phyloP scores from a whole-genome alignment of 2,888 invertebrate species.

The Acanthacorydalis orientalis region DNA sequence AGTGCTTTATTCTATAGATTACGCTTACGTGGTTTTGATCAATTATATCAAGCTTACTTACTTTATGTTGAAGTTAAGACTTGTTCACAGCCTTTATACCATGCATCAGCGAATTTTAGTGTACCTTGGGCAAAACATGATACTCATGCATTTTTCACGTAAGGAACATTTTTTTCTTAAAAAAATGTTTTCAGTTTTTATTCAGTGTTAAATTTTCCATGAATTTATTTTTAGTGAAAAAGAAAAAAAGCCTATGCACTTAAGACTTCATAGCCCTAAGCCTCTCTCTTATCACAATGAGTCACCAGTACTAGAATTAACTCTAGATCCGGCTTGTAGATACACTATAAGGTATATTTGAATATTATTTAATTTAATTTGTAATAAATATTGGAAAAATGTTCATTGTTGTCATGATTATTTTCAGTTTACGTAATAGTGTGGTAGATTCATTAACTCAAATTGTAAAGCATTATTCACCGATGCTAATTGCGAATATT shows the following conservation, averaged over 20 bases:
- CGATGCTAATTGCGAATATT: constrained; percentile 46
- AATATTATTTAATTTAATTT: not conserved
- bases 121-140: constrained; percentile 51
- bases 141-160: constrained; percentile 41
- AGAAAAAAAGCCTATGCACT: constrained; percentile 32
- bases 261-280: constrained; percentile 37
- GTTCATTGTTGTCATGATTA: constrained; percentile 1
- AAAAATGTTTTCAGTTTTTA: not conserved
- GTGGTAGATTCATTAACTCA: constrained; percentile 42
- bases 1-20: constrained; percentile 43
- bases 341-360: constrained; percentile 41
- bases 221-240: constrained; percentile 13
- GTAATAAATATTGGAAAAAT: not conserved
- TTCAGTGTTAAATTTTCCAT: constrained; percentile 1
- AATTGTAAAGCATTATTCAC: constrained; percentile 45
- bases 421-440: constrained; percentile 35
- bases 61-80: constrained; percentile 37
- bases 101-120: constrained; percentile 40
- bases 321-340: constrained; percentile 54
- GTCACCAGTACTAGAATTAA: constrained; percentile 37
- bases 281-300: constrained; percentile 27
- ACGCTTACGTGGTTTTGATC: constrained; percentile 35
- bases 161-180: constrained; percentile 6
- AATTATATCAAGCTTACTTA: constrained; percentile 40
- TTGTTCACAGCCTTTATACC: constrained; percentile 29